These are phyloP conservation scores for Heliconius sara DNA, from an alignment of 2,888 invertebrate species.

Conservation along the genomic window DNA sequence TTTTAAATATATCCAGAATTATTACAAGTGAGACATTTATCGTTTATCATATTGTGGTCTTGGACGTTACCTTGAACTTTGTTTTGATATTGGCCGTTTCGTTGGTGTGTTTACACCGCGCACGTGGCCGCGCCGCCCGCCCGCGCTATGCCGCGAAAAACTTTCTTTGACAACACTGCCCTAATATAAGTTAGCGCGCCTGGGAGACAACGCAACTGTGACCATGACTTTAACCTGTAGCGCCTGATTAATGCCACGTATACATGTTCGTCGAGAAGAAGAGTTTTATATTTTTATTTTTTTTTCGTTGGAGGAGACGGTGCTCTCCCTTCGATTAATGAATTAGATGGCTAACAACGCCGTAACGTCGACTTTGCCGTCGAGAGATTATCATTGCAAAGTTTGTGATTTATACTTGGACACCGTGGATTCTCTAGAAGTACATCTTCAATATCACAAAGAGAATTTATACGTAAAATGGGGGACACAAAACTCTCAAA, in stretches of 20 bases:
- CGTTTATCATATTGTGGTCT: conserved; percentile 37
- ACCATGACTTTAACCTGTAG: conserved; percentile 76
- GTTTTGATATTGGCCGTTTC: conserved; percentile 44
- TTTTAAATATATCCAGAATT: conserved; percentile 54
- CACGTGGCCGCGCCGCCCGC: conserved; percentile 75
- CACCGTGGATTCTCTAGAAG: conserved; percentile 89
- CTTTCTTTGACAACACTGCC: conserved; percentile 75
- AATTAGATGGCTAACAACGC: conserved; percentile 83
- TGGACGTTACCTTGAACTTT: conserved; percentile 49
- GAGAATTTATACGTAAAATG: conserved; percentile 90
- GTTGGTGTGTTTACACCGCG: conserved; percentile 74
- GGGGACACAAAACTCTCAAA: conserved; percentile 85
- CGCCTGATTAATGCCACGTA: conserved; percentile 68
- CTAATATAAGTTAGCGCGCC: conserved; percentile 67
- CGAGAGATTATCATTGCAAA: conserved; percentile 88
- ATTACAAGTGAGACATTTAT: conserved; percentile 36
- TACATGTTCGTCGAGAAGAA: conserved; percentile 77
- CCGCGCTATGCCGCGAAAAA: conserved; percentile 81
- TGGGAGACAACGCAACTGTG: conserved; percentile 62
- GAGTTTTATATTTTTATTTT: conserved; percentile 78
- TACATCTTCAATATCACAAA: conserved; percentile 91
- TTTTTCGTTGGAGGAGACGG: conserved; percentile 82
- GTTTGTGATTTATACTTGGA: conserved; percentile 90
- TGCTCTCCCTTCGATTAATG: conserved; percentile 77
- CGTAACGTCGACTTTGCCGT: conserved; percentile 82